Evolutionary conservation across 2,113 vertebrate species (phyloP), one percentile per base, ranked within the genome.

Genomic region (Lophura nycthemera): DNA sequence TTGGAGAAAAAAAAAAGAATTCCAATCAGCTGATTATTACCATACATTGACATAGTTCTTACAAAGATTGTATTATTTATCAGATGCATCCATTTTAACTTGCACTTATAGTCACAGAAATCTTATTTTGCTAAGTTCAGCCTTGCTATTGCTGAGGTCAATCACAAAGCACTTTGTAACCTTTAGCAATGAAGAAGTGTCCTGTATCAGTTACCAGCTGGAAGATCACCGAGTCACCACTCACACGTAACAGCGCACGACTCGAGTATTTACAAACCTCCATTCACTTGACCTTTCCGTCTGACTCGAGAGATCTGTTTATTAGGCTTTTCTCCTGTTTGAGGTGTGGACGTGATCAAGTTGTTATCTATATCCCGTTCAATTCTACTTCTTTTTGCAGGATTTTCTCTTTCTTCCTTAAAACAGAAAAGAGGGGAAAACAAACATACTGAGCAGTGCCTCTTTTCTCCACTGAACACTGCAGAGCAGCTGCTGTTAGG

Each of bases 381-480:
- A 92, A 99, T 96, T 67, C 98, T 98, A 91, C 98, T 98, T 96
- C 98, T 98, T 96, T 99, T 99, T 21, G 98, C 97, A 94, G 99
- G 98, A 95, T 98, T 98, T 97, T 99, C 99, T 97, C 98, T 98
- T 97, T 99, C 98, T 97, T 98, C 98, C 99, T 99, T 97, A 94
- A 97, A 92, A 97, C 1, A 94, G 69, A 94, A 98, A 91, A 94
- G 36, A 25, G 30, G 32, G 0, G 1, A 7, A 52, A 82, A 90
- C 83, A 82, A 92, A 86, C 27, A 85, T 3, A 50, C 25, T 98
- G 80, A 98, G 64, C n/a, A 86, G n/a, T 38, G 83, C 64, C 63
- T 90, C 43, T 93, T 86, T 86, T 76, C 25, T 8, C 48, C 43
- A 50, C 21, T 1, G 59, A 65, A 6, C 6, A 3, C 30, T 7